Percentiles rank a stretch among this genome's conserved stretches.
These are phyloP conservation scores for Paraplagusia blochii DNA, from an alignment of 2,113 vertebrate species.

Conservation along the genomic window DNA sequence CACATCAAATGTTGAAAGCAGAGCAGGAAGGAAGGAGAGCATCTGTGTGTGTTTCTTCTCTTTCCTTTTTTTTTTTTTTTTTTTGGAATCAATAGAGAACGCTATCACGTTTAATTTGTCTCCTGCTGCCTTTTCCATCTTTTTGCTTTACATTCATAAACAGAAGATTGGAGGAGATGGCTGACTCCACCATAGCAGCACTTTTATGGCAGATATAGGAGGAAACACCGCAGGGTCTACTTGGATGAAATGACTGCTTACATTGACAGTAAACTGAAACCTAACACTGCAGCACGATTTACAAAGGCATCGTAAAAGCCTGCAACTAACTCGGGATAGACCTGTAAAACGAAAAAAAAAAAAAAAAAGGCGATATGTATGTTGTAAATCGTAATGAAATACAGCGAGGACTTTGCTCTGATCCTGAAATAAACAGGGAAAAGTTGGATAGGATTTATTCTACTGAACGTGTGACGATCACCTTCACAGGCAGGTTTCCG, in stretches of 20 bases:
- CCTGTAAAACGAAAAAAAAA: slow-evolving; percentile 34
- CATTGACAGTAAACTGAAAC: slow-evolving; percentile 67
- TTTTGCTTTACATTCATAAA: slow-evolving; percentile 38
- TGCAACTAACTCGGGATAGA: slow-evolving; percentile 19
- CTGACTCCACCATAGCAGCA: slow-evolving; percentile 28
- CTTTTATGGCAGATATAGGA: slow-evolving; percentile 33
- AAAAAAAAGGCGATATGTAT: slow-evolving; percentile 10
- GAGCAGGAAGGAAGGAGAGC: slow-evolving; percentile 34
- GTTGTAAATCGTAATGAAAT: slow-evolving; percentile 69
- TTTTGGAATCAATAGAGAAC: slow-evolving; percentile 50
- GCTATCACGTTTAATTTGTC: slow-evolving; percentile 48
- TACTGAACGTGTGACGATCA: slow-evolving; percentile 55
- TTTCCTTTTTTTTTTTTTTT: slow-evolving; percentile 38
- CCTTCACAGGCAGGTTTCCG: slow-evolving; percentile 63
- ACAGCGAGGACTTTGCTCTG: slow-evolving; percentile 59
- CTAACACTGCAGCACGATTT: slow-evolving; percentile 62
- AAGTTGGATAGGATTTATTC: slow-evolving; percentile 50
- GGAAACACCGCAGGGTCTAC: slow-evolving; percentile 15
- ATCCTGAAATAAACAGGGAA: slow-evolving; percentile 52
- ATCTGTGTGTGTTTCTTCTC: slow-evolving; percentile 30
- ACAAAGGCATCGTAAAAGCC: slow-evolving; percentile 59
- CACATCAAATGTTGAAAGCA: slow-evolving; percentile 39
- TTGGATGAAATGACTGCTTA: slow-evolving; percentile 44
- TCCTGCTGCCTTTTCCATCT: slow-evolving; percentile 30
- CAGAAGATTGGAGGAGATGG: slow-evolving; percentile 43